Evolutionary conservation across 37 sponge, comb jelly and placozoan species (phyloP), one percentile per base, ranked within the genome.

Genomic region (Agelas oroides): DNA sequence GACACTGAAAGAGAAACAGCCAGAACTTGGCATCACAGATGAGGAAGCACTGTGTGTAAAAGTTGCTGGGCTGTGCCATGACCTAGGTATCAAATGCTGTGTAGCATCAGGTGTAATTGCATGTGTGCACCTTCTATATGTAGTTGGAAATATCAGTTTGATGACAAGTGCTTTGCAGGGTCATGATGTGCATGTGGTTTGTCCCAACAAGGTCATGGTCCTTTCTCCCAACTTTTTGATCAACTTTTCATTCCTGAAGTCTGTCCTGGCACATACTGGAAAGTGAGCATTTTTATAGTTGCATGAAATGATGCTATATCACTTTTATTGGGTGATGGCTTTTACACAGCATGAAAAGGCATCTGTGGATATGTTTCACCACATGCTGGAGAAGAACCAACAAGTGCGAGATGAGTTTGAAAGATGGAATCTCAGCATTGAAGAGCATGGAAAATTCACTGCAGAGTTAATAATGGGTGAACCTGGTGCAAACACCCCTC

Each of bases 201-300:
- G n/a, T n/a, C n/a, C 69, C 3, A 13, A 73, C 8, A 67, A 86
- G 97, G 98, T 54, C 98, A 98, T 77, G 98, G 98, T 57, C 96
- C 96, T 15, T 96, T 98, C 76, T 96, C 96, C 15, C 98, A 98
- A 53, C 14, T 96, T 76, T 98, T 98, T 87, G 95, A 96, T 80
- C 27, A 35, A n/a, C 34, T 28, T 25, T 98, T 98, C 70, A 96
- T 98, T 31, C 92, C 88, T 0, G 54, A 46, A 27, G 84, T 77
- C 12, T 67, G 46, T 66, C 80, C 92, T 1, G 89, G 37, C 15
- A 75, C 0, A 1, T 0, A 62, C 0, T 84, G 84, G 84, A 74
- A 74, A 75, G 84, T 58, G 60, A 61, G 53, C 53, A 8, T n/a
- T 67, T 75, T 27, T 39, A 68, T n/a, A 46, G 46, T n/a, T n/a